These are phyloP conservation scores for Toxotes lorentzi DNA, from an alignment of 2,797 vertebrate genomes.

Conservation along the genomic window DNA sequence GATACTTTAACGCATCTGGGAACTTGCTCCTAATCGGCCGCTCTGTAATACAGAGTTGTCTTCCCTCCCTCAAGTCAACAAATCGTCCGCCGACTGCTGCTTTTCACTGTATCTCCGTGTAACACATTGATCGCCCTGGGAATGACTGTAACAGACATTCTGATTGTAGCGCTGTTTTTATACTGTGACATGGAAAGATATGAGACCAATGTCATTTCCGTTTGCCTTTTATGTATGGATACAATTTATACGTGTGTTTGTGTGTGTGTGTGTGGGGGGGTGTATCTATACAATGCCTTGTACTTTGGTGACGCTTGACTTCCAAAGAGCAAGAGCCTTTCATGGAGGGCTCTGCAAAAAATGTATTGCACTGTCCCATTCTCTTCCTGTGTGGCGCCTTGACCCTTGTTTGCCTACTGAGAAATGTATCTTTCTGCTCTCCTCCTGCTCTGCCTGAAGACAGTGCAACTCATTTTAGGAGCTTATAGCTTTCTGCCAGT, in stretches of 20 bases:
- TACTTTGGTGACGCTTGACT: constrained; percentile 78
- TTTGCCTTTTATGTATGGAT: constrained; percentile 76
- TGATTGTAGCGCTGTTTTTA: constrained; percentile 66
- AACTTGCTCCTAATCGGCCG: constrained; percentile 53
- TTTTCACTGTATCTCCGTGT: constrained; percentile 61
- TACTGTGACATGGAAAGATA: constrained; percentile 57
- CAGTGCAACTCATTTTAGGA: constrained; percentile 30
- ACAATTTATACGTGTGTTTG: constrained; percentile 50
- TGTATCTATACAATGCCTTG: constrained; percentile 77
- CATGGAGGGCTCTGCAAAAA: constrained; percentile 70
- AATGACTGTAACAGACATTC: constrained; percentile 71
- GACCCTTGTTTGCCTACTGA: constrained; percentile 37
- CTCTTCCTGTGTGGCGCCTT: constrained; percentile 63
- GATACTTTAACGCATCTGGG: constrained; percentile 59
- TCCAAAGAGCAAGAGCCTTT: constrained; percentile 82
- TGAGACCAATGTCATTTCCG: constrained; percentile 62
- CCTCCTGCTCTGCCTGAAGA: constrained; percentile 26
- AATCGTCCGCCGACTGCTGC: constrained; percentile 56
- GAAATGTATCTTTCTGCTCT: constrained; percentile 58
- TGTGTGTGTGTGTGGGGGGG: not conserved
- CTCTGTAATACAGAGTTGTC: constrained; percentile 62
- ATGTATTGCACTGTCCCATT: constrained; percentile 72
- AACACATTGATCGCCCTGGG: constrained; percentile 49
- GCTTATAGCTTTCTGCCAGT: constrained; percentile 25
- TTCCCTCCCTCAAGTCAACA: constrained; percentile 61